Evolutionary conservation across 1,140 invertebrate species (phyloP), one percentile per base, ranked within the genome.

Genomic region (Scaptomyza graminum): DNA sequence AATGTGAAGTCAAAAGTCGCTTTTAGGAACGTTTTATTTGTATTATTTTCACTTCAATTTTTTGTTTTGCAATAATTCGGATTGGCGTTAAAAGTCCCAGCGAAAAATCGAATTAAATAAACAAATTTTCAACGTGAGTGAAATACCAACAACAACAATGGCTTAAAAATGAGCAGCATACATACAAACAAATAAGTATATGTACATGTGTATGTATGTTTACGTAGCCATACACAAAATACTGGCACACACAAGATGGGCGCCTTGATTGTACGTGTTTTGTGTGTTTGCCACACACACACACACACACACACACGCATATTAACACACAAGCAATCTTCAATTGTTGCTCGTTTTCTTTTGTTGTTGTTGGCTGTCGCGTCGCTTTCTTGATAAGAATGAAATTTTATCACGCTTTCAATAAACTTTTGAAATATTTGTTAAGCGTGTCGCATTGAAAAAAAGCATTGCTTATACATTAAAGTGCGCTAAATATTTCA

Each of bases 81-180:
- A 34, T 57, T 76, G 62, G 61, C 61, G 54, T 66, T 75, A 75
- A 79, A 70, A 76, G 64, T 70, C 61, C 61, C 61, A 64, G 46
- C 46, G 50, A 59, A 74, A 72, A 77, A 89, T 89, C 79, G 76
- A 89, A 89, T 89, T 89, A 89, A 89, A 89, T 89, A 89, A 90
- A 89, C 84, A 89, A 89, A 89, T 89, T 79, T 73, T 67, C 77
- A 89, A 89, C 84, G 84, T 89, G 84, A 84, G 80, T 31, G 37
- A 89, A 88, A 80, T 89, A 77, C 73, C 55, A 62, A 73, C 52
- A 55, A 74, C 16, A 73, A 49, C 25, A 51, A 37, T 31, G 34
- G 51, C 63, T 39, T 39, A 31, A 49, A 63, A 65, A 63, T 18
- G 57, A 50, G 51, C 67, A 67, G 62, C 52, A 57, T 6, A 15